Evolutionary conservation across 2,113 vertebrate genomes (phyloP).

Genomic region (Megalops atlanticus): DNA sequence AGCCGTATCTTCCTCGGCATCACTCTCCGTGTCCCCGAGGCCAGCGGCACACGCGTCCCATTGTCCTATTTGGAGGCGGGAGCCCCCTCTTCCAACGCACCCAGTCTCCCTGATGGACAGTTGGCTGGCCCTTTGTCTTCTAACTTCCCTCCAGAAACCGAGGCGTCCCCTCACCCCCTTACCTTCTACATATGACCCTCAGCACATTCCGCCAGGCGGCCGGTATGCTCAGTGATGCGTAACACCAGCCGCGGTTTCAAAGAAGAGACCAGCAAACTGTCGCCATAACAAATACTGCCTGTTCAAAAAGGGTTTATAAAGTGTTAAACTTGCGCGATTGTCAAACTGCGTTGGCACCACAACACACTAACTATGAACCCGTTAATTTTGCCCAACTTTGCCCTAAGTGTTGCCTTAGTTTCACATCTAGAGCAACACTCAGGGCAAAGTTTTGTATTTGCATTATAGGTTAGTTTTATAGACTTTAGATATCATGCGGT

Average conservation of each 20-base stretch:
- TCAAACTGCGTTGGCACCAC: too few species aligned
- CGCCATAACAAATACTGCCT: too few species aligned
- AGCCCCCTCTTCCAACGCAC: not conserved
- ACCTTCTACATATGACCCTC: not conserved
- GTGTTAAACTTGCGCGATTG: too few species aligned
- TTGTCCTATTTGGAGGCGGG: not conserved
- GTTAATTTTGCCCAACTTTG: too few species aligned
- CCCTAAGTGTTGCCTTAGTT: too few species aligned
- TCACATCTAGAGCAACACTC: too few species aligned
- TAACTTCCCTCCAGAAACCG: not conserved
- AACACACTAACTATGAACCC: too few species aligned
- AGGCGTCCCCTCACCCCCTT: not conserved
- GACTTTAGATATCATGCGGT: not conserved
- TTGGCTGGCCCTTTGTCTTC: constrained; percentile 17
- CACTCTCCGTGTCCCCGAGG: not conserved
- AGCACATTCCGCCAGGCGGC: constrained; percentile 1
- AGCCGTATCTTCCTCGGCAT: constrained; percentile 14
- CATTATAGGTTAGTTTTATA: too few species aligned
- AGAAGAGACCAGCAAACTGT: not conserved
- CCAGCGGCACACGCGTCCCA: constrained; percentile 17
- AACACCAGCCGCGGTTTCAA: not conserved
- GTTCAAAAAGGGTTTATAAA: too few species aligned
- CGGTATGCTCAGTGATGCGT: not conserved
- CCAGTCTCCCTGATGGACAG: not conserved
- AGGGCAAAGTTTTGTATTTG: too few species aligned